Evolutionary conservation across 2,888 invertebrate genomes (phyloP), one percentile per base, ranked within the genome.

Genomic region (Craniophora ligustri): DNA sequence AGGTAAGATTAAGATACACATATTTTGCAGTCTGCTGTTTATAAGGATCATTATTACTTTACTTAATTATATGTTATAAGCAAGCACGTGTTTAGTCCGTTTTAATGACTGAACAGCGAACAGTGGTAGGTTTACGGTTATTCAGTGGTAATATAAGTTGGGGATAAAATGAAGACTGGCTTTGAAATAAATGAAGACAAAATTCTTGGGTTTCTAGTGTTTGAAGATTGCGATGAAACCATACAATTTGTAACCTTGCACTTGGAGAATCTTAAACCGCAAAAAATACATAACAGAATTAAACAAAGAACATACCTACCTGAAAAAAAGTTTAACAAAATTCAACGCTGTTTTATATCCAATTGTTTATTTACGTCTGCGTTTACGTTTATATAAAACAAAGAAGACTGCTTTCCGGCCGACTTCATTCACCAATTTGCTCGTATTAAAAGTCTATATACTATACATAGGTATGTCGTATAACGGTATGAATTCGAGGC

Each of bases 371-470:
- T 58, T 44, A 39, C 26, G 19, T 35, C 19, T 34, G 28, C 19
- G 40, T 39, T 8, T 15, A 28, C 44, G 54, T 14, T 2, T 14
- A 23, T 7, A 30, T 15, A 21, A 8, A 44, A 47, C 35, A 55
- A 44, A 42, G 26, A 34, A 26, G 16, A 36, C 47, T 19, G 34
- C 31, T 49, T 62, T 46, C 39, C 56, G 46, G 39, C 28, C 21
- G 44, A 51, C 18, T 63, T 57, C 28, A 66, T 64, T 41, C 36
- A 51, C 18, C 19, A 41, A 63, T 54, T 15, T 40, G 21, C 19
- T 30, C 6, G 15, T 36, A 42, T 61, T 28, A 15, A n/a, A 26
- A 11, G 19, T 15, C 26, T 21, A 23, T 30, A 18, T 18, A 14
- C 11, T 28, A 21, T 31, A 16, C 14, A n/a, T n/a, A 26, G n/a